Conservation (phyloP, 2,797 vertebrate species). For the Apogon talboti region DNA sequence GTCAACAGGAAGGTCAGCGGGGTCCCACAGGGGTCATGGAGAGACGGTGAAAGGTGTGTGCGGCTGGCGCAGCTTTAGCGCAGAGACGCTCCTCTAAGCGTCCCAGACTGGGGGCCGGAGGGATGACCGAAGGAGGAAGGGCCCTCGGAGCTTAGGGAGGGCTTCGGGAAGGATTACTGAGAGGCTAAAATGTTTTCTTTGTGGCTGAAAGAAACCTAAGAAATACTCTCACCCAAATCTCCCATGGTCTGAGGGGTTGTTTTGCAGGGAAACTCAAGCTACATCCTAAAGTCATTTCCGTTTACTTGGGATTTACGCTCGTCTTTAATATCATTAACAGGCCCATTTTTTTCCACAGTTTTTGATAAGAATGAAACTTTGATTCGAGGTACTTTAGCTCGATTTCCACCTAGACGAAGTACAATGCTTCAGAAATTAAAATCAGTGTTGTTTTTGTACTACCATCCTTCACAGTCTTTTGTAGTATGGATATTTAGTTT, state of each 20-base stretch:
- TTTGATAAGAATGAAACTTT: slow-evolving; percentile 1
- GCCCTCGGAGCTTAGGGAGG: slow-evolving; percentile 74
- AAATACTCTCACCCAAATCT: slow-evolving; percentile 76
- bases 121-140: slow-evolving; percentile 61
- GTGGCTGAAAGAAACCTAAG: slow-evolving; percentile 81
- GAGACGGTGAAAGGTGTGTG: slow-evolving; percentile 44
- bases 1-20: slow-evolving; percentile 84
- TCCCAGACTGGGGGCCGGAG: slow-evolving; percentile 53
- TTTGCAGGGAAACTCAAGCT: slow-evolving; percentile 50
- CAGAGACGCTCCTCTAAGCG: slow-evolving; percentile 48
- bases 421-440: no score
- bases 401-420: not conserved
- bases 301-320: slow-evolving; percentile 29
- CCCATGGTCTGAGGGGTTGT: slow-evolving; percentile 52
- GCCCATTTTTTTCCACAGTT: slow-evolving; percentile 5
- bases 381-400: not conserved
- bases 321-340: slow-evolving; percentile 22
- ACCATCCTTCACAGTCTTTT: no score
- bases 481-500: no score
- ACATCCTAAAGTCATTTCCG: slow-evolving; percentile 35
- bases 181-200: slow-evolving; percentile 87
- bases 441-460: no score
- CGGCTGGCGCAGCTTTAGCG: slow-evolving; percentile 24
- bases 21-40: slow-evolving; percentile 74
- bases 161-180: slow-evolving; percentile 81